These are phyloP conservation scores for Rhea americana DNA, from an alignment of 2,113 vertebrate species.

Conservation along the genomic window DNA sequence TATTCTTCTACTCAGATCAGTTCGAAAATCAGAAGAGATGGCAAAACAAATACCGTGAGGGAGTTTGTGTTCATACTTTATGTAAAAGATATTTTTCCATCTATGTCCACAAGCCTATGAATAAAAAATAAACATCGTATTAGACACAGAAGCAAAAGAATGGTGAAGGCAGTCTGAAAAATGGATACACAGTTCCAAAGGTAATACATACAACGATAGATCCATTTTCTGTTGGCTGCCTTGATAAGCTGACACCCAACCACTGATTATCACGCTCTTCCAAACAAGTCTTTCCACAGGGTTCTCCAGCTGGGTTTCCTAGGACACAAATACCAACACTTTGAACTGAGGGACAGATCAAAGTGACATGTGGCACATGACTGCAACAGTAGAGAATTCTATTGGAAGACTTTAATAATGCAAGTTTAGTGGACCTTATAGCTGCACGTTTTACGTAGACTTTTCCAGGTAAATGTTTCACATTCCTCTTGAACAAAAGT, in stretches of 20 bases:
- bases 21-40: conserved; percentile 79
- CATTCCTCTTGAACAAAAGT: neutral
- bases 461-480: neutral
- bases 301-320: conserved; percentile 75
- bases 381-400: neutral
- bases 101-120: conserved; percentile 89
- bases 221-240: conserved; percentile 84
- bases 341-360: neutral
- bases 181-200: neutral
- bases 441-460: neutral
- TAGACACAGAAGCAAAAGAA: neutral
- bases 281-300: conserved; percentile 88
- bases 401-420: neutral
- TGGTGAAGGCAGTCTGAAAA: neutral
- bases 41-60: conserved; percentile 89
- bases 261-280: conserved; percentile 92
- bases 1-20: conserved; percentile 71
- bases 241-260: conserved; percentile 93
- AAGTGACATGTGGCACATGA: neutral
- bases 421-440: neutral
- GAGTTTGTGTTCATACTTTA: conserved; percentile 83
- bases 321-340: conserved; percentile 26
- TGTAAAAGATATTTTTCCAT: conserved; percentile 92
- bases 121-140: conserved; percentile 31
- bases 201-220: conserved; percentile 84